A percentile compares a stretch with the other conserved stretches of the same genome.
phyloP scores from a whole-genome alignment of 2,113 vertebrate genomes.

The Cyphomyrus discorhynchus region DNA sequence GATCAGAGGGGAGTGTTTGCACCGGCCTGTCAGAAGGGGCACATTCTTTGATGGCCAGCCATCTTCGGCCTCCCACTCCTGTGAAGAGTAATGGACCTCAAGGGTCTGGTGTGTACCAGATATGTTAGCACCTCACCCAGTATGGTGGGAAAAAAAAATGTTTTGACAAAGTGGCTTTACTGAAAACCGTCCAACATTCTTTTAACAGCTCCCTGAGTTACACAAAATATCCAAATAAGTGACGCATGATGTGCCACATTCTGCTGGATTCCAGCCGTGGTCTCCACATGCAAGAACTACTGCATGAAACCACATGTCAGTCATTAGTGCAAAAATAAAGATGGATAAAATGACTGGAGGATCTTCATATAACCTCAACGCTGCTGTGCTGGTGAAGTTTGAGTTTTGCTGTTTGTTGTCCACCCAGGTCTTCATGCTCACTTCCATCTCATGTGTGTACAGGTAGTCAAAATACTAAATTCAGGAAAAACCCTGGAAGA shows the following conservation, averaged over 20 bases:
- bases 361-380: slow-evolving; percentile 65
- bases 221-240: slow-evolving; percentile 13
- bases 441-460: slow-evolving; percentile 97
- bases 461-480: slow-evolving; percentile 94
- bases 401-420: slow-evolving; percentile 98
- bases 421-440: slow-evolving; percentile 97
- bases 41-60: slow-evolving; percentile 23
- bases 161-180: slow-evolving; percentile 15
- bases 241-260: slow-evolving; percentile 2
- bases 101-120: slow-evolving; percentile 10
- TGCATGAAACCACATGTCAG: slow-evolving; percentile 4
- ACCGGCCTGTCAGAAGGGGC: slow-evolving; percentile 26
- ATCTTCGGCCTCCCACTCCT: slow-evolving; percentile 19
- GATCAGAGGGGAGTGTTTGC: slow-evolving; percentile 39
- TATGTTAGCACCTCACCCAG: slow-evolving; percentile 17
- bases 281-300: neutral
- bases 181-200: slow-evolving; percentile 19
- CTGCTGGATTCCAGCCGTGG: slow-evolving; percentile 4
- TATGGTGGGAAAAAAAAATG: slow-evolving; percentile 15
- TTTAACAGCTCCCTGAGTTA: slow-evolving; percentile 15
- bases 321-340: neutral
- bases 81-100: neutral
- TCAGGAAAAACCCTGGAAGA: neutral
- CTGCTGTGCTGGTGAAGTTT: slow-evolving; percentile 92
- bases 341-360: neutral